These are phyloP conservation scores for Pogonomyrmex barbatus DNA, from an alignment of 1,140 invertebrate genomes.

Conservation along the genomic window DNA sequence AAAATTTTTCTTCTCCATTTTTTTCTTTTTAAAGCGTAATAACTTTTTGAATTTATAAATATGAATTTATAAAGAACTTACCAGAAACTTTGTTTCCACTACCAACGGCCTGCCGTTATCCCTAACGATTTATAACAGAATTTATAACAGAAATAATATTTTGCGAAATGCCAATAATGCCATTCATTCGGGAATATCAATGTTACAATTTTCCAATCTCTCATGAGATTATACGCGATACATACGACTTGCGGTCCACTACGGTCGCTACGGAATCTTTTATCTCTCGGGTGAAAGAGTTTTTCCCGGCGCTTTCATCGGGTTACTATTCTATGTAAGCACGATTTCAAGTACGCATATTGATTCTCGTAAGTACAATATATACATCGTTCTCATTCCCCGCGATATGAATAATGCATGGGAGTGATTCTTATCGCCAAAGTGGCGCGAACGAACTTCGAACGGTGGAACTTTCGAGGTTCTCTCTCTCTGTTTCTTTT, in stretches of 20 bases:
- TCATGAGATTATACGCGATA: not conserved
- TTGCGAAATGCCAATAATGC: not conserved
- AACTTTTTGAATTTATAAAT: no score
- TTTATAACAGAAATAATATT: not conserved
- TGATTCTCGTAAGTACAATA: conserved; percentile 77
- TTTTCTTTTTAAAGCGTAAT: no score
- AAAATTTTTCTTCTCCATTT: no score
- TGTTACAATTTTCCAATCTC: not conserved
- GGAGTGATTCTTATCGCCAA: conserved; percentile 70
- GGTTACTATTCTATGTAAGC: conserved; percentile 53
- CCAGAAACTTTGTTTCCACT: no score
- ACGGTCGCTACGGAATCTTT: not conserved
- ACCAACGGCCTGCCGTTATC: no score
- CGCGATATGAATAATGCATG: conserved; percentile 77
- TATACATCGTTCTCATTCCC: conserved; percentile 69
- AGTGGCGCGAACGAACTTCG: conserved; percentile 74
- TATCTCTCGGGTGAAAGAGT: conserved; percentile 19
- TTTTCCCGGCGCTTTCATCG: not conserved
- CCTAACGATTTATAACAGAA: no score
- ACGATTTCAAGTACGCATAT: conserved; percentile 73
- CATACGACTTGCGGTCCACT: no score
- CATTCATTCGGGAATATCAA: not conserved
- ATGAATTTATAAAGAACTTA: no score
- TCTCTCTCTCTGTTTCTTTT: conserved; percentile 25
- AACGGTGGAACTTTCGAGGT: conserved; percentile 21